Base-by-base conservation (phyloP, 1,140 invertebrate species). In the Zaprionus capensis region DNA sequence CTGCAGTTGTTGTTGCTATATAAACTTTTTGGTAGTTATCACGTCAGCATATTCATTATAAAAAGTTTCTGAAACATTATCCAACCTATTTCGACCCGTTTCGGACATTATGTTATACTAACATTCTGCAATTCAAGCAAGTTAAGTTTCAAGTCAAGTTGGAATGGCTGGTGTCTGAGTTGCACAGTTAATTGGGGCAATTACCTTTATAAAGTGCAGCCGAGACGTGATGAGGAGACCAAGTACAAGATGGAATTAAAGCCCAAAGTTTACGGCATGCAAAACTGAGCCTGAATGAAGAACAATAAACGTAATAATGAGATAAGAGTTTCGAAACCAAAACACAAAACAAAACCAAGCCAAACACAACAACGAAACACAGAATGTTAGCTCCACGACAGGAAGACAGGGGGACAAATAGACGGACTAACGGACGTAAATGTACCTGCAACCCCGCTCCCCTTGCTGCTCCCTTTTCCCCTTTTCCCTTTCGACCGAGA, bases 251-350 rank as follows among this genome's bases (percentile, higher is more conserved):
- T 24, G 56, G n/a, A 44, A 46, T 46, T 31, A 12, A 55, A 56
- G 53, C 53, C 14, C 24, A 12, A 26, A 69, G 56, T 59, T 69
- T 61, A 74, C 44, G 51, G 58, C 72, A 53, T 64, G 22, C 49
- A 66, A 56, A 70, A 64, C 36, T 38, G 67, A 64, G 57, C 58
- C 34, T 24, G 55, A 71, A 44, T 65, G 55, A 71, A 59, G 68
- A 58, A 76, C 73, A 76, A 76, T 71, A 71, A 65, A 41, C 41
- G 34, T 38, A 49, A 76, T 76, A 76, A 76, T 71, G 56, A 76
- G 73, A 76, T 75, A 71, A 75, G 59, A 75, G 53, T 63, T 63
- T 24, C 17, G 12, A 58, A 65, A 36, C 34, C 28, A 20, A 49
- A 63, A 55, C 59, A 55, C 59, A 63, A 75, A 70, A 36, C 67